Percentiles rank a stretch among this genome's conserved stretches.
Conservation (phyloP, 2,113 vertebrate species). For the Ictalurus punctatus region DNA sequence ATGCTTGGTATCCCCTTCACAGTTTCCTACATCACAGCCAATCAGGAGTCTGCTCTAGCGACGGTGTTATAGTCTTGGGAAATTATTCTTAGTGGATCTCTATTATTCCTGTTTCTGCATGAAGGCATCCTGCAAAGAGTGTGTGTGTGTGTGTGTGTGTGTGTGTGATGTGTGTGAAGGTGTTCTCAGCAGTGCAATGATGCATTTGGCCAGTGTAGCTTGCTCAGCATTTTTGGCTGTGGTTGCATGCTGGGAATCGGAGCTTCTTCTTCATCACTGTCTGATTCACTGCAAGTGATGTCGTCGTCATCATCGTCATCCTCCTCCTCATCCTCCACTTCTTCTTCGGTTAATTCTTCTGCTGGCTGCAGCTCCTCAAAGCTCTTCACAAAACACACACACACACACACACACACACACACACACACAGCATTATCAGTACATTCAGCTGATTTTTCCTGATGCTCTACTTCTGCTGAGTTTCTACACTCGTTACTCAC, state of each 20-base stretch:
- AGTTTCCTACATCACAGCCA: neutral
- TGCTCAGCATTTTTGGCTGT: slow-evolving; percentile 75
- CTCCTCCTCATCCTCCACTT: slow-evolving; percentile 69
- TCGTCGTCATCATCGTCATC: slow-evolving; percentile 84
- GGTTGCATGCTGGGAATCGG: slow-evolving; percentile 74
- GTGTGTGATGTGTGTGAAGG: neutral
- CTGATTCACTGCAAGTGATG: slow-evolving; percentile 87
- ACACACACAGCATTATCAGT: neutral
- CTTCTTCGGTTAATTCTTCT: slow-evolving; percentile 83
- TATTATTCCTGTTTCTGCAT: slow-evolving; percentile 36
- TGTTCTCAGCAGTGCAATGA: slow-evolving; percentile 79
- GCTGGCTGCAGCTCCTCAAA: slow-evolving; percentile 74
- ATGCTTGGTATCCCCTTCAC: neutral
- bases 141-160: slow-evolving; percentile 26
- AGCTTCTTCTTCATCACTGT: slow-evolving; percentile 81
- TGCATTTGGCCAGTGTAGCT: slow-evolving; percentile 87
- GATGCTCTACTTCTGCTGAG: neutral
- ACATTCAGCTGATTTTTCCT: neutral
- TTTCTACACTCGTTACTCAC: neutral
- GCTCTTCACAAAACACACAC: slow-evolving; percentile 71
- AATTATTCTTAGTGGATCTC: slow-evolving; percentile 28
- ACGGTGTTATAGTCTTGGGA: neutral
- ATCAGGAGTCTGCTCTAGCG: neutral
- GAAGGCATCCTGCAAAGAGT: slow-evolving; percentile 34
- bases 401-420: neutral